These are phyloP conservation scores for Otolemur crassicaudatus DNA, from an alignment of 2,797 vertebrate species.

Conservation along the genomic window DNA sequence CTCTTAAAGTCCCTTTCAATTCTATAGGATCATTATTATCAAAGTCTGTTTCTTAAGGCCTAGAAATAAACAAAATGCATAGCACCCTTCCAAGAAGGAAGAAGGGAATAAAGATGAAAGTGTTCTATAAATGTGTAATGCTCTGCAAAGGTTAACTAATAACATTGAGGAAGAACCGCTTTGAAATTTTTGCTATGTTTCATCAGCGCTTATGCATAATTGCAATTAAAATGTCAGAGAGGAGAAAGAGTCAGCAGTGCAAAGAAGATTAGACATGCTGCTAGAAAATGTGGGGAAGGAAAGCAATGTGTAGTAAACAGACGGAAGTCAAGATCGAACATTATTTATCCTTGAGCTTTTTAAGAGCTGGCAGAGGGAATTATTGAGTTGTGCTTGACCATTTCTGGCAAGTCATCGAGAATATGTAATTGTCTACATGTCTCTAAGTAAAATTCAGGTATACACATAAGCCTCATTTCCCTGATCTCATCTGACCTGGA, in stretches of 20 bases:
- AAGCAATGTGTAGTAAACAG: not conserved
- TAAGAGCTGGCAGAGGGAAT: slow-evolving; percentile 71
- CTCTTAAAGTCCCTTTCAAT: not conserved
- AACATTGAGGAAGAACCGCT: not conserved
- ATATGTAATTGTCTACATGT: slow-evolving; percentile 66
- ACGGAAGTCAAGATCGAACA: not conserved
- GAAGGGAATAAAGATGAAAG: not conserved
- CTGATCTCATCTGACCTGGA: not conserved
- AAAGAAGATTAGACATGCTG: not conserved
- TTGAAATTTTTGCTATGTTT: slow-evolving; percentile 7
- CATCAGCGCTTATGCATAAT: not conserved
- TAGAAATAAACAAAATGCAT: slow-evolving; percentile 10
- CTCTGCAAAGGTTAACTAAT: slow-evolving; percentile 38
- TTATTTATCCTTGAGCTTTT: slow-evolving; percentile 71
- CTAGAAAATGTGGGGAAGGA: slow-evolving; percentile 28
- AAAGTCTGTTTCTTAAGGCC: not conserved
- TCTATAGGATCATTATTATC: not conserved
- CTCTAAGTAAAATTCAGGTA: not conserved
- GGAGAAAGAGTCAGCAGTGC: slow-evolving; percentile 37
- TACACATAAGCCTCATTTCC: not conserved
- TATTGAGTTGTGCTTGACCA: slow-evolving; percentile 71
- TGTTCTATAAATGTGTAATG: not conserved
- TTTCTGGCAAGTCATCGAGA: slow-evolving; percentile 79
- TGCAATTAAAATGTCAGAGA: not conserved
- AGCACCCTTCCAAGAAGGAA: not conserved